Base-by-base conservation (phyloP, 2,888 invertebrate genomes). In the Andrena flavipes region DNA sequence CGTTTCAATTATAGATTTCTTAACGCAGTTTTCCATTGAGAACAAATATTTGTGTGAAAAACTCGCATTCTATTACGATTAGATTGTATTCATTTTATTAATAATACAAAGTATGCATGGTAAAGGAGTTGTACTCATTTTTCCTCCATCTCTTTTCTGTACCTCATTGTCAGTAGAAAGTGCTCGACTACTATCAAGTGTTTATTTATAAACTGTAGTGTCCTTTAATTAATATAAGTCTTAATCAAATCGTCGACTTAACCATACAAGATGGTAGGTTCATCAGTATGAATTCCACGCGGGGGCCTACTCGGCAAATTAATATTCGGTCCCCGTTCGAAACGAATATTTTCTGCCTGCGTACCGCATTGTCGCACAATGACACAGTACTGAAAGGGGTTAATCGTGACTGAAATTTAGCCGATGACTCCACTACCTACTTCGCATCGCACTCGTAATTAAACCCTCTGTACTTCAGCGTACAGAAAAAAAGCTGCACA, bases 381-480 rank as follows among this genome's bases (percentile, higher is more conserved):
- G 91, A 88, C 90, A 90, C 88, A 90, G 86, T 89, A 78, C 86
- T 85, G 84, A 91, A 92, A 88, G 85, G 89, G 90, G 90, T 88
- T 90, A 88, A 54, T 86, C 92, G 91, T 92, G 92, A 92, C 90
- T 89, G 83, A 92, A 92, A 92, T 92, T 90, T 86, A 86, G 62
- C 62, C 78, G 71, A 87, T 62, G 60, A 42, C 42, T 69, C 63
- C 70, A 59, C 70, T 35, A 20, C 42, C 33, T 30, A 51, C 29
- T 60, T 75, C 48, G 51, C 35, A 71, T 56, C 35, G 29, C 8
- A 20, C 29, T 35, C 48, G 2, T 23, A 72, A 72, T 80, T 72
- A 35, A 35, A 68, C 23, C 78, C 26, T 56, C 64, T 48, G 26
- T 35, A 60, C 10, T 49, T 33, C 23, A 26, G 8, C 10, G 8